Evolutionary conservation across 2,797 vertebrate species (phyloP).

Genomic region (Rhynchonycteris naso): DNA sequence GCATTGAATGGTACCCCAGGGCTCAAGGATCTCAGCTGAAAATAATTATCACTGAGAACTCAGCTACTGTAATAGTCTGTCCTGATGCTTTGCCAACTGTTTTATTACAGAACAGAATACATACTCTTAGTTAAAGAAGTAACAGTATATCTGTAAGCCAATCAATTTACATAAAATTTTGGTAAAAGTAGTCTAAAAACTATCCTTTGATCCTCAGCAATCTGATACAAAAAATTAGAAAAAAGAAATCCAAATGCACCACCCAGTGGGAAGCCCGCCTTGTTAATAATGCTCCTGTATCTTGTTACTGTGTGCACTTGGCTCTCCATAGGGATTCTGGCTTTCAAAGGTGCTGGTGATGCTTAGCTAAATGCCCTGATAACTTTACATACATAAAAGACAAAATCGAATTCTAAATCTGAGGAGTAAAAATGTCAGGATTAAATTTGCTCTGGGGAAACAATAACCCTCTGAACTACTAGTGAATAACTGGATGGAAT

Average conservation of each 20-base stretch:
- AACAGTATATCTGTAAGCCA: slow-evolving; percentile 13
- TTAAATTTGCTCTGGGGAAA: slow-evolving; percentile 51
- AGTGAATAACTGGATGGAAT: slow-evolving; percentile 45
- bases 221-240: not conserved
- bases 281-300: not conserved
- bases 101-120: slow-evolving; percentile 59
- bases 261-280: not conserved
- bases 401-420: slow-evolving; percentile 53
- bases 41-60: slow-evolving; percentile 19
- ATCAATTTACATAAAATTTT: slow-evolving; percentile 39
- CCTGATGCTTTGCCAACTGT: slow-evolving; percentile 11
- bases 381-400: slow-evolving; percentile 44
- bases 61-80: slow-evolving; percentile 20
- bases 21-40: slow-evolving; percentile 35
- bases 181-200: slow-evolving; percentile 37
- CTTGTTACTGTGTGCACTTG: not conserved
- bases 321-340: not conserved
- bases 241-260: not conserved
- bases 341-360: slow-evolving; percentile 55
- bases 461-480: slow-evolving; percentile 22
- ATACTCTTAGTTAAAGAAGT: slow-evolving; percentile 53
- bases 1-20: not conserved
- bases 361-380: slow-evolving; percentile 53
- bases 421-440: slow-evolving; percentile 47
- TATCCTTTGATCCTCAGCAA: slow-evolving; percentile 38